A percentile compares a stretch with the other conserved stretches of the same genome.
Conservation (phyloP, 2,888 invertebrate genomes). For the Subacronicta megacephala region DNA sequence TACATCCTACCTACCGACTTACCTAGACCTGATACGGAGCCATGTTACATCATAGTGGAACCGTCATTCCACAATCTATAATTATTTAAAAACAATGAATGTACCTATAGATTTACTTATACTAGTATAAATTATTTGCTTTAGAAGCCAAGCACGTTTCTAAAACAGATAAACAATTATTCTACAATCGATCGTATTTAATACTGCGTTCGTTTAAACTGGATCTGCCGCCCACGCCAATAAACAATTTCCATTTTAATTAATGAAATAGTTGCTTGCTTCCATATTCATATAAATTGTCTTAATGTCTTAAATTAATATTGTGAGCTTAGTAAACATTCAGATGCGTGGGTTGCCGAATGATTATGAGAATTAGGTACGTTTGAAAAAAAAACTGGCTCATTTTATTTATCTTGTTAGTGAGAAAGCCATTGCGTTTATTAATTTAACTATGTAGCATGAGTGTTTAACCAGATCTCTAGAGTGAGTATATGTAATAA, state of each 20-base stretch:
- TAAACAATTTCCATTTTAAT: conserved; percentile 75
- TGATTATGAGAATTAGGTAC: conserved; percentile 35
- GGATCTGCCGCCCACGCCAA: conserved; percentile 73
- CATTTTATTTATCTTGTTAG: conserved; percentile 31
- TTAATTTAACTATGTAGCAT: not conserved
- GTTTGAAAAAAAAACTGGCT: conserved; percentile 22
- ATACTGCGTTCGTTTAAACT: conserved; percentile 67
- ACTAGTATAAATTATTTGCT: conserved; percentile 54
- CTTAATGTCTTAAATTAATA: conserved; percentile 62
- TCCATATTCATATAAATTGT: conserved; percentile 62
- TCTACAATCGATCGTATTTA: conserved; percentile 66
- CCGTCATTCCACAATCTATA: no score
- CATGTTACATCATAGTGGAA: no score
- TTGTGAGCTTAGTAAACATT: conserved; percentile 52
- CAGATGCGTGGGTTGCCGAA: conserved; percentile 45
- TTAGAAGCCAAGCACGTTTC: conserved; percentile 60
- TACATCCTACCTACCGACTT: no score
- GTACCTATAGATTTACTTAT: conserved; percentile 39
- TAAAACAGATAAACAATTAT: conserved; percentile 65
- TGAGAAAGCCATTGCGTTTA: conserved; percentile 12
- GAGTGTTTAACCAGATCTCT: not conserved
- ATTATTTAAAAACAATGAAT: conserved; percentile 17
- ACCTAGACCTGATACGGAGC: no score
- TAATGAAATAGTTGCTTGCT: conserved; percentile 71
- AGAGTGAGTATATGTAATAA: not conserved